Conservation (phyloP, 2,797 vertebrate genomes). For the Poecilia picta region DNA sequence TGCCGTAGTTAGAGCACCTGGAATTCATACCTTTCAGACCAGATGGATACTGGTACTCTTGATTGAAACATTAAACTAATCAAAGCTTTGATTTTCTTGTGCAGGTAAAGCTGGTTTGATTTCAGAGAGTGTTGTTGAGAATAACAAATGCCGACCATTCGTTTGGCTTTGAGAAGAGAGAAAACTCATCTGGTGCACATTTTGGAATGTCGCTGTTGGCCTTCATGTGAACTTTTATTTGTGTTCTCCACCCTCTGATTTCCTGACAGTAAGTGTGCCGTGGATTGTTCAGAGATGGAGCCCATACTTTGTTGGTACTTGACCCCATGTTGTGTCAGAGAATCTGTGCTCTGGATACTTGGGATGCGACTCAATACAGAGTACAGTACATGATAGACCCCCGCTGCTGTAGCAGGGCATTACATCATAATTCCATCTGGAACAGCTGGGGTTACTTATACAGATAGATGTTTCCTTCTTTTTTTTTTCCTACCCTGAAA, state of each 20-base stretch:
- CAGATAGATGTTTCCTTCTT: conserved; percentile 18
- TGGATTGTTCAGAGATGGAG: conserved; percentile 48
- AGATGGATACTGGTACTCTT: conserved; percentile 5
- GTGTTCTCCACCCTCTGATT: conserved; percentile 36
- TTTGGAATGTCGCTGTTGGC: conserved; percentile 23
- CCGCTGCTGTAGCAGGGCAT: conserved; percentile 60
- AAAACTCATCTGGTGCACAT: conserved; percentile 17
- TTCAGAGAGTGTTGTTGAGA: neutral
- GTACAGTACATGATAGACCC: conserved; percentile 74
- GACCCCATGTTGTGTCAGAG: conserved; percentile 52
- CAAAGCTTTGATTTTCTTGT: neutral
- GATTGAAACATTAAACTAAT: neutral
- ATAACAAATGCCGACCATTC: conserved; percentile 5
- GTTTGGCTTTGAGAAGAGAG: conserved; percentile 5
- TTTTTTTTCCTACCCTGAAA: conserved; percentile 9
- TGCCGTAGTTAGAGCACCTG: conserved; percentile 13
- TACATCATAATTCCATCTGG: conserved; percentile 74
- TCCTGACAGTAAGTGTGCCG: conserved; percentile 34
- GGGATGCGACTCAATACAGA: conserved; percentile 53
- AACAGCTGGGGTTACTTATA: conserved; percentile 60
- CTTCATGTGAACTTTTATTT: conserved; percentile 49
- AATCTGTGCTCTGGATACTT: conserved; percentile 19
- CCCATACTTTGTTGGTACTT: conserved; percentile 35
- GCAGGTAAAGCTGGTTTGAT: neutral
- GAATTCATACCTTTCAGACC: conserved; percentile 14